These are phyloP conservation scores for Phainopepla nitens DNA, from an alignment of 2,113 vertebrate genomes.

Conservation along the genomic window DNA sequence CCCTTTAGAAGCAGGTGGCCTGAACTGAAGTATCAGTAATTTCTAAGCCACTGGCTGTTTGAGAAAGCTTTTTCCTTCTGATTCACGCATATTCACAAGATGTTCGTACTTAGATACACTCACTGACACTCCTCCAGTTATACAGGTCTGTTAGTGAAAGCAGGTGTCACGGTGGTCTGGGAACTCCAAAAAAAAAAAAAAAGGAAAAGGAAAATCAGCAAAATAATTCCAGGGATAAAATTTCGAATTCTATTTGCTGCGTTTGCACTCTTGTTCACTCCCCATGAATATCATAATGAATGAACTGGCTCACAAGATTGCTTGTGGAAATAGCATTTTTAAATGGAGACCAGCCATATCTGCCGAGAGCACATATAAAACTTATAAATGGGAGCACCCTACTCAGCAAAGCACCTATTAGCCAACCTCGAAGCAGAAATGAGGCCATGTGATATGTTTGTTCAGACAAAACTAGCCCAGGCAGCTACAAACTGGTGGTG, in stretches of 20 bases:
- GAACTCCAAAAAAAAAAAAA: neutral
- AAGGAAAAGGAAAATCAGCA: neutral
- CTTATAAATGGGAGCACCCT: neutral
- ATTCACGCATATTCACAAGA: neutral
- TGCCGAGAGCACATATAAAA: neutral
- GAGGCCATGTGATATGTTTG: conserved; percentile 25
- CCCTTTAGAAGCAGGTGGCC: neutral
- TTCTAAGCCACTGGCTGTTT: neutral
- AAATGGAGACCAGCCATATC: neutral
- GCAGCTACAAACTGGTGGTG: conserved; percentile 9
- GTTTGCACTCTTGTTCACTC: neutral
- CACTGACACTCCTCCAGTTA: neutral
- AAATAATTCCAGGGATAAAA: neutral
- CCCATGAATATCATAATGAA: neutral
- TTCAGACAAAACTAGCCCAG: conserved; percentile 33
- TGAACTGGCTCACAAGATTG: neutral
- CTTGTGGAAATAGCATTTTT: neutral
- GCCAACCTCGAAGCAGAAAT: conserved; percentile 9
- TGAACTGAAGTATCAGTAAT: neutral
- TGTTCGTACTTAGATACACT: neutral
- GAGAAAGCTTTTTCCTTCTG: neutral
- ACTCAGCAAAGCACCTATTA: neutral
- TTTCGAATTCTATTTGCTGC: neutral
- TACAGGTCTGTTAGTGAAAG: neutral
- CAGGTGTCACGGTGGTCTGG: neutral